Percentiles rank a stretch among this genome's conserved stretches.
These are phyloP conservation scores for Thumatha senex DNA, from an alignment of 2,888 invertebrate species.

Conservation along the genomic window DNA sequence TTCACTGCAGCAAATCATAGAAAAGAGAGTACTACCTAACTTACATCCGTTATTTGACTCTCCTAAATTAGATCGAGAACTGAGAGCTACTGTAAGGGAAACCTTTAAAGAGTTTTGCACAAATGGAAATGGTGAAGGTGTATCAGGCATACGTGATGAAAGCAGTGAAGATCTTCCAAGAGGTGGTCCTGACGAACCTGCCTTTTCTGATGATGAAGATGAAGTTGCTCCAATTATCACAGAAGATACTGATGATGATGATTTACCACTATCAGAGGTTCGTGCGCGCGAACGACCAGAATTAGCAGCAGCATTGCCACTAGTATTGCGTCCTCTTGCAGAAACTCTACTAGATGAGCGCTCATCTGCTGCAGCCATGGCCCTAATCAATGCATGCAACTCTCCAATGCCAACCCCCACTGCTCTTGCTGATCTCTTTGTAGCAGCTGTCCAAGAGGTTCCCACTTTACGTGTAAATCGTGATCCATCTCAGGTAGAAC, in stretches of 20 bases:
- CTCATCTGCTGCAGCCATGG: conserved; percentile 61
- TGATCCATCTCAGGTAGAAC: conserved; percentile 76
- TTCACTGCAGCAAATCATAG: conserved; percentile 92
- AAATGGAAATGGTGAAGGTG: conserved; percentile 77
- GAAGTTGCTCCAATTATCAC: conserved; percentile 73
- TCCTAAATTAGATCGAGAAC: conserved; percentile 92
- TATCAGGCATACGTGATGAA: conserved; percentile 76
- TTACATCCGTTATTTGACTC: conserved; percentile 94
- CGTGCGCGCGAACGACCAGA: conserved; percentile 86
- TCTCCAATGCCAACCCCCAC: conserved; percentile 67
- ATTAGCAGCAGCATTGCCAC: conserved; percentile 72
- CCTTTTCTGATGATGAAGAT: conserved; percentile 94
- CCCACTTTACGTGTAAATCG: conserved; percentile 75
- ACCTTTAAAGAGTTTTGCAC: conserved; percentile 96
- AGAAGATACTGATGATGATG: conserved; percentile 89
- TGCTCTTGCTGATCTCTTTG: conserved; percentile 73
- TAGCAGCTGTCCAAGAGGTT: conserved; percentile 76
- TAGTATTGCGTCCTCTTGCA: conserved; percentile 69
- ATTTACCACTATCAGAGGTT: conserved; percentile 90
- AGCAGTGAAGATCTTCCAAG: conserved; percentile 66
- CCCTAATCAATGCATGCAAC: conserved; percentile 65
- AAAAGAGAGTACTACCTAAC: conserved; percentile 95
- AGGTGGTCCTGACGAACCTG: conserved; percentile 86
- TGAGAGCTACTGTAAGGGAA: conserved; percentile 92
- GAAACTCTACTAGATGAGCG: conserved; percentile 77